Percentiles rank a stretch among this genome's conserved stretches.
Conservation (phyloP, 2,888 invertebrate species). For the Pristionchus japonicus region DNA sequence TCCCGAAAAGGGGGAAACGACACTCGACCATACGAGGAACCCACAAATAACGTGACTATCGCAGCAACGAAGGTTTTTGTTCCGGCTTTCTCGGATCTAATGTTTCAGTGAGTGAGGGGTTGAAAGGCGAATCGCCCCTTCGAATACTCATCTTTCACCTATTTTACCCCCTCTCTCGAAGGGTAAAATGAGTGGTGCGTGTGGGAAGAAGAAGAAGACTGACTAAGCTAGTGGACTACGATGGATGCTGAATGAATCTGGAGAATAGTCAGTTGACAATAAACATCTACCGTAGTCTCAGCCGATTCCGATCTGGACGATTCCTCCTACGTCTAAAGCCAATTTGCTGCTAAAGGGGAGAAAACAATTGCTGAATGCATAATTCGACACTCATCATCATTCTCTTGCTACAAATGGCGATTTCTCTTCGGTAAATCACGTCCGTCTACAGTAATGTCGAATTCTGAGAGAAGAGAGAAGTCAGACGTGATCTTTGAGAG, state of each 20-base stretch:
- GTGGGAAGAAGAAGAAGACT: background rate
- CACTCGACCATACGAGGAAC: background rate
- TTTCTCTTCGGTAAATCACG: background rate
- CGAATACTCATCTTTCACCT: conserved; percentile 9
- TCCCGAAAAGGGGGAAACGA: background rate
- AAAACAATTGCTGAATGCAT: conserved; percentile 9
- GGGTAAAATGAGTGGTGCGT: background rate
- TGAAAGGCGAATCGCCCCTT: background rate
- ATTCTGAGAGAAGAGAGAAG: background rate
- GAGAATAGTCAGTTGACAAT: background rate
- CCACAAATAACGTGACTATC: background rate
- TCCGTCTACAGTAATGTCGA: background rate
- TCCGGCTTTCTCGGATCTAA: background rate
- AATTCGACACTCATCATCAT: background rate
- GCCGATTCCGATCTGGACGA: background rate
- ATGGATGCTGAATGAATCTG: background rate
- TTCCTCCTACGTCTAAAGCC: background rate
- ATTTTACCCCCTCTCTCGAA: conserved; percentile 5
- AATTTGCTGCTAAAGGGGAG: background rate
- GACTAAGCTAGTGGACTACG: conserved; percentile 7
- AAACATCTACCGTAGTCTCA: background rate
- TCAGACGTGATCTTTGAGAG: background rate
- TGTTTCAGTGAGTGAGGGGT: background rate
- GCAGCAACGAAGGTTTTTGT: background rate
- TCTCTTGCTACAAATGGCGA: background rate